phyloP scores from a whole-genome alignment of 1,140 invertebrate species.

The Saccostrea glomerata region DNA sequence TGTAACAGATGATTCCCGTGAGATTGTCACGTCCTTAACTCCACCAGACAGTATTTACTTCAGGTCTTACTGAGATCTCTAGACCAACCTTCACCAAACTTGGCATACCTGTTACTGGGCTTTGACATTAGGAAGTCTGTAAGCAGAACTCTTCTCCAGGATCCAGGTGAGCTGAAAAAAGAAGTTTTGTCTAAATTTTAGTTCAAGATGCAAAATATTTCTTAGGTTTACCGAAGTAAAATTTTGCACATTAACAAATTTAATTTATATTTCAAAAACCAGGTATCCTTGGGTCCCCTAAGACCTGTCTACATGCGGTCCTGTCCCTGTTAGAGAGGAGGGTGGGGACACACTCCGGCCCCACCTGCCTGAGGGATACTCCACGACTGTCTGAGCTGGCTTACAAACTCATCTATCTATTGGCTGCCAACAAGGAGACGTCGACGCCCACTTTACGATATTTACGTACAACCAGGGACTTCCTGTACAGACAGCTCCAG shows the following conservation, averaged over 20 bases:
- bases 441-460: constrained; percentile 88
- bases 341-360: constrained; percentile 82
- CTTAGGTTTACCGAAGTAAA: too few relatives aligned
- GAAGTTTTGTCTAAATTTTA: too few relatives aligned
- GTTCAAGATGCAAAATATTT: too few relatives aligned
- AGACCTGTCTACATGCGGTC: constrained; percentile 91
- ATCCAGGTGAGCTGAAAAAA: constrained; percentile 73
- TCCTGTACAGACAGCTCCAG: constrained; percentile 86
- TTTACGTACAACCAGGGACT: constrained; percentile 85
- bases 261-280: constrained; percentile 29
- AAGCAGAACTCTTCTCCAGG: constrained; percentile 78
- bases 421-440: constrained; percentile 87
- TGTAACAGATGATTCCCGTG: constrained; percentile 17
- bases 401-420: constrained; percentile 89
- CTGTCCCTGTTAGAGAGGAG: constrained; percentile 87
- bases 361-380: constrained; percentile 73
- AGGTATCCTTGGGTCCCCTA: constrained; percentile 86
- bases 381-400: constrained; percentile 79
- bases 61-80: constrained; percentile 88
- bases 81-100: constrained; percentile 87
- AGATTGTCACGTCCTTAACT: constrained; percentile 24
- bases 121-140: constrained; percentile 85
- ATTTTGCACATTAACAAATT: too few relatives aligned
- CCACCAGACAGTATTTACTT: constrained; percentile 81
- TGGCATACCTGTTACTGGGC: constrained; percentile 92